Conservation (phyloP, 2,888 invertebrate species). For the Protodeltote pygarga region DNA sequence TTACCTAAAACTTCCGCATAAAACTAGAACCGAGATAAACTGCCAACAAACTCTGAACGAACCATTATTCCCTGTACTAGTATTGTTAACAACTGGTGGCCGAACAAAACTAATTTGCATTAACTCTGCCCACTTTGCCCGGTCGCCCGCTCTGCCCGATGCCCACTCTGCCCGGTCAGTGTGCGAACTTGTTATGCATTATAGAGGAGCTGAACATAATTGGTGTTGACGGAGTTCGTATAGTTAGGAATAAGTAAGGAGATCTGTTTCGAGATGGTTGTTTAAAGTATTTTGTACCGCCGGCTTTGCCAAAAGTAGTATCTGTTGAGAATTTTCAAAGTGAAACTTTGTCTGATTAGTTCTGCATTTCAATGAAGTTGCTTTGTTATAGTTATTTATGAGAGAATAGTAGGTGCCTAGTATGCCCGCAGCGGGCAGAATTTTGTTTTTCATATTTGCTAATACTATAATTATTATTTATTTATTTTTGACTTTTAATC, state of each 20-base stretch:
- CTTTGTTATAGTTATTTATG: too few species aligned
- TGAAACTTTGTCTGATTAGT: too few species aligned
- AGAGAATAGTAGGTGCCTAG: too few species aligned
- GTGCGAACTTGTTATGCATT: slow-evolving; percentile 22
- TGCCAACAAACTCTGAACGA: slow-evolving; percentile 23
- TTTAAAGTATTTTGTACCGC: too few species aligned
- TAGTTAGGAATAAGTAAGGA: slow-evolving; percentile 8
- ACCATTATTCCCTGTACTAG: slow-evolving; percentile 32
- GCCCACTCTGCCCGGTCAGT: slow-evolving; percentile 22
- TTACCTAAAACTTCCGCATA: slow-evolving; percentile 2
- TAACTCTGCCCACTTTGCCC: slow-evolving; percentile 30
- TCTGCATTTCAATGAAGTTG: too few species aligned
- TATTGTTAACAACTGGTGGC: slow-evolving; percentile 42
- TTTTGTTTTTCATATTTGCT: too few species aligned
- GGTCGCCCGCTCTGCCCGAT: slow-evolving; percentile 13
- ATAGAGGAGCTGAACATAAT: slow-evolving; percentile 29
- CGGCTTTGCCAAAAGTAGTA: too few species aligned
- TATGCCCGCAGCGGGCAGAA: too few species aligned
- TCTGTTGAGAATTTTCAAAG: too few species aligned
- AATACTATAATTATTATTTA: too few species aligned
- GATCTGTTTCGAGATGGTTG: slow-evolving; percentile 22
- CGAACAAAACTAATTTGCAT: slow-evolving; percentile 55
- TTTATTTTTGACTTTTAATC: too few species aligned
- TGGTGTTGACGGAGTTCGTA: slow-evolving; percentile 31
- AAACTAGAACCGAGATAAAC: slow-evolving; percentile 26